A percentile compares a stretch with the other conserved stretches of the same genome.
These are phyloP conservation scores for Labrus mixtus DNA, from an alignment of 2,113 vertebrate species.

Conservation along the genomic window DNA sequence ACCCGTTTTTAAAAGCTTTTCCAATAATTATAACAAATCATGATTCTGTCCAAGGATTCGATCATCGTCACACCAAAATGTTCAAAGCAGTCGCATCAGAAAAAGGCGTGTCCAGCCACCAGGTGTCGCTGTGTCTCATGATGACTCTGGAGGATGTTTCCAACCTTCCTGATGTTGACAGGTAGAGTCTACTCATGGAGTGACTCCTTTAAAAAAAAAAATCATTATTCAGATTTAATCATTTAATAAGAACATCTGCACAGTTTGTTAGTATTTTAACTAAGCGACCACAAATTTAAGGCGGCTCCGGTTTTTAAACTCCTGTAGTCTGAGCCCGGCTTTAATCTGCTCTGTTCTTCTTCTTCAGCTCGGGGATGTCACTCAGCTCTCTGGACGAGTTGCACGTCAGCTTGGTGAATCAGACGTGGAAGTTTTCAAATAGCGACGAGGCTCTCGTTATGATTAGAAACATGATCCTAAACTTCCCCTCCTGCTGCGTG, in stretches of 20 bases:
- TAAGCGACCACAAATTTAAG: no score
- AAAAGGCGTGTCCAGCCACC: slow-evolving; percentile 24
- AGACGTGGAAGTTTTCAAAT: slow-evolving; percentile 71
- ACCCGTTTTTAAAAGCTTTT: neutral
- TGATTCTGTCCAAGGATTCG: slow-evolving; percentile 42
- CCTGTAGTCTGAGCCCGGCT: neutral
- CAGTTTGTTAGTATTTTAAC: no score
- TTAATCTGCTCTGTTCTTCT: slow-evolving; percentile 2
- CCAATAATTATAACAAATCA: neutral
- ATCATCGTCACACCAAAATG: slow-evolving; percentile 37
- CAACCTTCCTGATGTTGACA: slow-evolving; percentile 43
- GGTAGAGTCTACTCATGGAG: slow-evolving; percentile 42
- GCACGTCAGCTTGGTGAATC: slow-evolving; percentile 69
- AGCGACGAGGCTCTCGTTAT: slow-evolving; percentile 1
- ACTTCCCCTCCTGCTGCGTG: slow-evolving; percentile 77
- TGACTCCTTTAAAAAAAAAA: neutral
- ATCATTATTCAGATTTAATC: no score
- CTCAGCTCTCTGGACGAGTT: slow-evolving; percentile 71
- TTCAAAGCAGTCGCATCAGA: slow-evolving; percentile 55
- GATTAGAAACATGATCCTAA: slow-evolving; percentile 63
- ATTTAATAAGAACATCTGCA: no score
- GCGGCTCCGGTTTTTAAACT: no score
- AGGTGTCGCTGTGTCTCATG: slow-evolving; percentile 48
- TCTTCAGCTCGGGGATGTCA: slow-evolving; percentile 46
- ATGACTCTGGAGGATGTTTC: slow-evolving; percentile 66